Evolutionary conservation across 2,797 vertebrate genomes (phyloP).

Genomic region (Sardinella longiceps): DNA sequence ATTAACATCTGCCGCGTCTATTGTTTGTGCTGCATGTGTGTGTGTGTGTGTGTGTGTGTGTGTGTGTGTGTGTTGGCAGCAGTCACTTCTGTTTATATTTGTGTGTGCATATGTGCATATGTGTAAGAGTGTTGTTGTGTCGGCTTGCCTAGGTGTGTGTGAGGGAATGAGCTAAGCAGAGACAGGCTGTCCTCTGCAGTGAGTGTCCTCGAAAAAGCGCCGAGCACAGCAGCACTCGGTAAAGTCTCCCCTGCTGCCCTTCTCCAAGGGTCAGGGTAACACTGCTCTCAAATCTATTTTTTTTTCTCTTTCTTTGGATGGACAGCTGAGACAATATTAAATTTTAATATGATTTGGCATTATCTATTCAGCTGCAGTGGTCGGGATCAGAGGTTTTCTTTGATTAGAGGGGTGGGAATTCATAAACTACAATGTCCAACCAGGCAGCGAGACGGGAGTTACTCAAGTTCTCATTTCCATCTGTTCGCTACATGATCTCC

Average conservation of each 20-base stretch:
- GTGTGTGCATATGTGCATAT: neutral
- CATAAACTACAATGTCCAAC: slow-evolving; percentile 7
- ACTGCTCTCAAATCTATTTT: neutral
- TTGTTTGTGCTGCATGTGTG: neutral
- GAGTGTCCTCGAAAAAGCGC: slow-evolving; percentile 11
- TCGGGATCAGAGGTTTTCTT: slow-evolving; percentile 25
- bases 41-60: neutral
- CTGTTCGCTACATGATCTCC: neutral
- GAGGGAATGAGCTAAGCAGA: neutral
- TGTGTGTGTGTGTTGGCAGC: no score
- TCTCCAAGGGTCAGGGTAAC: neutral
- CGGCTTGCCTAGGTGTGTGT: neutral
- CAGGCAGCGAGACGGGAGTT: neutral
- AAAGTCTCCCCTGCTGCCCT: neutral
- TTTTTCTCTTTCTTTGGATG: neutral
- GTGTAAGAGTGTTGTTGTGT: neutral
- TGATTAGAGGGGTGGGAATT: slow-evolving; percentile 21
- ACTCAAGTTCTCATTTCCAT: slow-evolving; percentile 2
- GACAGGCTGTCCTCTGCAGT: neutral
- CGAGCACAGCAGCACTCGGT: neutral
- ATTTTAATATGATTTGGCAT: slow-evolving; percentile 18
- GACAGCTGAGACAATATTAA: slow-evolving; percentile 5
- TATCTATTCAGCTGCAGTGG: slow-evolving; percentile 18
- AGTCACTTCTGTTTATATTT: neutral
- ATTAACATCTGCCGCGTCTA: slow-evolving; percentile 48